These are phyloP conservation scores for Sebastes dallii DNA, from an alignment of 2,797 vertebrate genomes.

Conservation along the genomic window DNA sequence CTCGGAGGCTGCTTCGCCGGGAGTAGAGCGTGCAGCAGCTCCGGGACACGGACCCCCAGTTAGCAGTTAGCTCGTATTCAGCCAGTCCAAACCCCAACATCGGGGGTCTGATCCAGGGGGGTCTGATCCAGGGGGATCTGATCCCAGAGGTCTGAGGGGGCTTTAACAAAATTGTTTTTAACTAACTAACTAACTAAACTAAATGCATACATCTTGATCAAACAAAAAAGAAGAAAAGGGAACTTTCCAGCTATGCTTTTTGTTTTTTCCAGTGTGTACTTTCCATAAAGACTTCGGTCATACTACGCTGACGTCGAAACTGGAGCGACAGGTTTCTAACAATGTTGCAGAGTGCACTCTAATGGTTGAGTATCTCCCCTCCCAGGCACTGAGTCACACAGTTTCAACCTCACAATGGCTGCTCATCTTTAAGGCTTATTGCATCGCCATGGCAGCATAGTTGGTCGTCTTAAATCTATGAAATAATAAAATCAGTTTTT, in stretches of 20 bases:
- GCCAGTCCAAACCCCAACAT: too few relatives aligned
- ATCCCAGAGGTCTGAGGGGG: too few relatives aligned
- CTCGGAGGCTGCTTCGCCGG: too few relatives aligned
- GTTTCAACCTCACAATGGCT: not conserved
- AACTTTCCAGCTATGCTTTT: not conserved
- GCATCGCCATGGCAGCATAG: not conserved
- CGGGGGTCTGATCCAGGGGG: too few relatives aligned
- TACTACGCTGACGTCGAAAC: not conserved
- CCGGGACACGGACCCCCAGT: too few relatives aligned
- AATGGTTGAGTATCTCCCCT: not conserved
- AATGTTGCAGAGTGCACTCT: not conserved
- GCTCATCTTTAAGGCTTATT: not conserved
- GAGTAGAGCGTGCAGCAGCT: too few relatives aligned
- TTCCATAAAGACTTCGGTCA: not conserved
- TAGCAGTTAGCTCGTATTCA: too few relatives aligned
- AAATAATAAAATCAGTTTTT: not conserved
- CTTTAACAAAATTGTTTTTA: not conserved
- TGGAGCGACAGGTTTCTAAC: conserved; percentile 16
- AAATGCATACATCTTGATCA: not conserved
- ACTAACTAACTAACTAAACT: not conserved
- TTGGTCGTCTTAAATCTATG: not conserved
- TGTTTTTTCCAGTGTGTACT: not conserved
- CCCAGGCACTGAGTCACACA: not conserved
- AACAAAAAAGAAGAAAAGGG: not conserved
- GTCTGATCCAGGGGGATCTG: too few relatives aligned